A percentile compares a stretch with the other conserved stretches of the same genome.
Conservation (phyloP, 2,888 invertebrate genomes). For the Petrolisthes cinctipes region DNA sequence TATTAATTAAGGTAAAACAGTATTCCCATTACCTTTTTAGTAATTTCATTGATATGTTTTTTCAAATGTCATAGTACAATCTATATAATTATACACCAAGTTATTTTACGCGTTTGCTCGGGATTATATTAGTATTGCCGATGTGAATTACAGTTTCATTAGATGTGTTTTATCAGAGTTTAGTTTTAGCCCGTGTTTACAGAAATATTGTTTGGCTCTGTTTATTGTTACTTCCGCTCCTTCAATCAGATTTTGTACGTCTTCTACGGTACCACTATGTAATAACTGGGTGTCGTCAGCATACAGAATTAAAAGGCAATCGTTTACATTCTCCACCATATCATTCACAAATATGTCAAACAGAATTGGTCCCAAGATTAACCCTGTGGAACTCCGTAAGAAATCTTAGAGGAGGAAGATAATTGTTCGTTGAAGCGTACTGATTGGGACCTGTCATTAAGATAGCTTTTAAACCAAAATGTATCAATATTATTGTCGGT, state of each 20-base stretch:
- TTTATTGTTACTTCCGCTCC: background rate
- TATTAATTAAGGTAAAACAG: background rate
- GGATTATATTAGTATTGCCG: background rate
- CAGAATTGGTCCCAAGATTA: background rate
- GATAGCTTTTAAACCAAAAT: background rate
- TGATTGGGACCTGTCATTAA: background rate
- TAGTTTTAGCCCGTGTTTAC: background rate
- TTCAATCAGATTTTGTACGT: background rate
- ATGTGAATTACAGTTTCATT: background rate
- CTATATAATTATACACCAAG: background rate
- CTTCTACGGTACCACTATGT: background rate
- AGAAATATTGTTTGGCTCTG: background rate
- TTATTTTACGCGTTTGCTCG: background rate
- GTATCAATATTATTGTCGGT: background rate
- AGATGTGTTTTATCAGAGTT: background rate
- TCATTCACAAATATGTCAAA: background rate
- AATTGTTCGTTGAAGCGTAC: background rate
- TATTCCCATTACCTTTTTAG: background rate
- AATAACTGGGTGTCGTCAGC: too few relatives aligned
- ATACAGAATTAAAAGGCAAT: background rate
- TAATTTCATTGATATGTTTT: background rate
- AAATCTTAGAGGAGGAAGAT: background rate
- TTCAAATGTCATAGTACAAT: background rate
- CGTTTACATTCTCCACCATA: background rate
- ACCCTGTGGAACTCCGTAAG: background rate